These are phyloP conservation scores for Latrodectus hesperus DNA, from an alignment of 2,888 invertebrate species.

Conservation along the genomic window DNA sequence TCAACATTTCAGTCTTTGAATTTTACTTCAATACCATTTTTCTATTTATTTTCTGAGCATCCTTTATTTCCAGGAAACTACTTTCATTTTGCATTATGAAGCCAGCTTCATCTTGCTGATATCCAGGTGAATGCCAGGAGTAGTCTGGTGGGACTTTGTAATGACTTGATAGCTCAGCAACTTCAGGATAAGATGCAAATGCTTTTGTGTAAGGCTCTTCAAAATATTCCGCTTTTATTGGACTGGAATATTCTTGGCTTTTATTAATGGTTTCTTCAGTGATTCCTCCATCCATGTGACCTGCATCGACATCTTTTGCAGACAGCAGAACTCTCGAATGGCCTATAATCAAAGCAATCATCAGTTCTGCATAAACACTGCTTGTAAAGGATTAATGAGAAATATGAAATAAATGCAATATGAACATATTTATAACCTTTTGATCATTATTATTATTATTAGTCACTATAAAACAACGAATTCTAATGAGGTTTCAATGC, in stretches of 20 bases:
- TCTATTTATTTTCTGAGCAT: constrained; percentile 1
- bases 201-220: constrained; percentile 1
- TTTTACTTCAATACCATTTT: too few species aligned
- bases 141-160: constrained; percentile 13
- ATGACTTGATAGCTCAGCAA: constrained; percentile 4
- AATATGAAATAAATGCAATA: too few species aligned
- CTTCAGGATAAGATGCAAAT: neutral
- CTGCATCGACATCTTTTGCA: constrained; percentile 28
- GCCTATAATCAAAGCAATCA: constrained; percentile 13
- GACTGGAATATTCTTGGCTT: constrained; percentile 17
- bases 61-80: neutral
- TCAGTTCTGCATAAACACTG: neutral
- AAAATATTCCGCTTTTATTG: constrained; percentile 19
- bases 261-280: constrained; percentile 32
- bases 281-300: neutral
- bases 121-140: constrained; percentile 2
- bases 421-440: too few species aligned
- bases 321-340: constrained; percentile 33
- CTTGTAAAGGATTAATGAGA: too few species aligned
- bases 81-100: constrained; percentile 43
- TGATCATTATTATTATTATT: too few species aligned
- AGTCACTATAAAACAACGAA: too few species aligned
- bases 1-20: too few species aligned
- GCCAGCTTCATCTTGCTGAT: constrained; percentile 7
- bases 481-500: too few species aligned